These are phyloP conservation scores for Spinus olivaceus DNA, from an alignment of 2,797 vertebrate genomes.

Conservation along the genomic window DNA sequence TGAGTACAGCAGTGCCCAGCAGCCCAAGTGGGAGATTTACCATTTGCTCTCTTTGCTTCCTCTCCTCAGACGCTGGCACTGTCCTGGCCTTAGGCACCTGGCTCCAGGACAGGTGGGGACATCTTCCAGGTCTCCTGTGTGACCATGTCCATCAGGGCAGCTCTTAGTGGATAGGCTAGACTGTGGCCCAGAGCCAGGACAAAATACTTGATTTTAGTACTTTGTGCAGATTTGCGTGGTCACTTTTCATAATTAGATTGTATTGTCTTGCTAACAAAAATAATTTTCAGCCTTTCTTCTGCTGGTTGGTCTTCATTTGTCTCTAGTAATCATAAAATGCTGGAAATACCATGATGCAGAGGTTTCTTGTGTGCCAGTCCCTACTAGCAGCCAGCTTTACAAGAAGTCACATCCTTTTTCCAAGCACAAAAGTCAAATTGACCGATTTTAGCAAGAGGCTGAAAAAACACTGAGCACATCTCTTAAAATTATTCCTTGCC, in stretches of 20 bases:
- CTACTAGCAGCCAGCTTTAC: not conserved
- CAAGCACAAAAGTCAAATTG: not conserved
- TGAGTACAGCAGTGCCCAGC: accelerated
- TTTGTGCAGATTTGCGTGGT: not conserved
- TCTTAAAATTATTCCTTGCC: not conserved
- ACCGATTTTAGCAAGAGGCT: not conserved
- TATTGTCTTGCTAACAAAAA: not conserved
- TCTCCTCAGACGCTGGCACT: not conserved
- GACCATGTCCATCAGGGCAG: not conserved
- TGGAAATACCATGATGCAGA: not conserved
- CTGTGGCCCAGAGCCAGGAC: not conserved
- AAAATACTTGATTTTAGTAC: not conserved
- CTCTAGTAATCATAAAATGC: not conserved
- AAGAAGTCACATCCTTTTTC: not conserved
- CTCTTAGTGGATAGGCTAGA: not conserved
- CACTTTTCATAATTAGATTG: not conserved
- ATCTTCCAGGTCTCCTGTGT: not conserved
- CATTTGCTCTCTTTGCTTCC: not conserved
- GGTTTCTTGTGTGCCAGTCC: not conserved
- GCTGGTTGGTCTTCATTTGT: not conserved
- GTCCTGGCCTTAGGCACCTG: not conserved
- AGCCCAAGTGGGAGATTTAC: not conserved
- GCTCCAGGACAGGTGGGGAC: not conserved
- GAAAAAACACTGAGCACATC: not conserved
- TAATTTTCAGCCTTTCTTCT: not conserved